A percentile compares a stretch with the other conserved stretches of the same genome.
phyloP scores from a whole-genome alignment of 2,888 invertebrate species.

The Lagria hirta region DNA sequence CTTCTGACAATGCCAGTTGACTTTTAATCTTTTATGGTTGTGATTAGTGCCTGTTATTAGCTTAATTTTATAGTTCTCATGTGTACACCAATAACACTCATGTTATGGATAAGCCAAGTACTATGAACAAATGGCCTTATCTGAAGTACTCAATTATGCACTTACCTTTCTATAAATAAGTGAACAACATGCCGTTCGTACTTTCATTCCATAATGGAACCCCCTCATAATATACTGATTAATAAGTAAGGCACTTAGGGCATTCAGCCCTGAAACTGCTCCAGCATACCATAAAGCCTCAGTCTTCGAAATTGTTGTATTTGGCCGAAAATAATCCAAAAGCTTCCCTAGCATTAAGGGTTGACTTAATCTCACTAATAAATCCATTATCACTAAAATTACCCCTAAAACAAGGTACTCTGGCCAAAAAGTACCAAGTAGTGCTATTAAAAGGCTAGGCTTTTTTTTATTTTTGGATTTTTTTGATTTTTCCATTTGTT shows the following conservation, averaged over 20 bases:
- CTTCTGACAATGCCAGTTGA: no score
- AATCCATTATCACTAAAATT: slow-evolving; percentile 62
- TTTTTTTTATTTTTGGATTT: slow-evolving; percentile 59
- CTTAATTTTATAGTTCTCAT: no score
- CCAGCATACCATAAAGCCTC: slow-evolving; percentile 67
- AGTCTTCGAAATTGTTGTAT: slow-evolving; percentile 54
- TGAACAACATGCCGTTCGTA: slow-evolving; percentile 79
- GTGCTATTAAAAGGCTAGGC: slow-evolving; percentile 66
- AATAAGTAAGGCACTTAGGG: slow-evolving; percentile 61
- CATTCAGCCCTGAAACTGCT: slow-evolving; percentile 59
- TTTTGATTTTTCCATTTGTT: slow-evolving; percentile 62
- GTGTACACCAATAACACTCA: no score
- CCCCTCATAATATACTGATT: slow-evolving; percentile 69
- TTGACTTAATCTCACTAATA: slow-evolving; percentile 63
- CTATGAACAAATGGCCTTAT: no score
- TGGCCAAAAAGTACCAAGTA: slow-evolving; percentile 68
- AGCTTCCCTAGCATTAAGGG: slow-evolving; percentile 67
- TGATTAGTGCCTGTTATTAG: no score
- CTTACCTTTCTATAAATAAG: slow-evolving; percentile 82
- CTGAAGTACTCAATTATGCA: not conserved
- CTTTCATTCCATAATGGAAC: slow-evolving; percentile 77
- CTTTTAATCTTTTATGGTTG: no score
- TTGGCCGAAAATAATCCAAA: slow-evolving; percentile 65
- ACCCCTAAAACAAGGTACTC: slow-evolving; percentile 66
- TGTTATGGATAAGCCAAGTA: no score